Base-by-base conservation (phyloP, 35 echinoderm and acorn worm genomes). In the Ophiothrix spiculata region DNA sequence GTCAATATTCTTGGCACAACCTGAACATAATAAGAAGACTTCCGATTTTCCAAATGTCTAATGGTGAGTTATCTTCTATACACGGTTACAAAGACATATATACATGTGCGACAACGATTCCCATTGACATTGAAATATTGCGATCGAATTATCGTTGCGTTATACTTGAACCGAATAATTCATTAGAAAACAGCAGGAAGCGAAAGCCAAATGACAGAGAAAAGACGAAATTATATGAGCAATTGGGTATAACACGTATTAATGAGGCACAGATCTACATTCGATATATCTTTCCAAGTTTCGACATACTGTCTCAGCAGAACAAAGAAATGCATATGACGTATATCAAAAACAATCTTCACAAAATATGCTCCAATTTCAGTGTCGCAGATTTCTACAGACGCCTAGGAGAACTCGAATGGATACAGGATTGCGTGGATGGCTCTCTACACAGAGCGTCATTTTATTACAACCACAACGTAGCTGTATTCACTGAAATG, bases 1-100 rank as follows among this genome's bases (percentile, higher is more conserved):
- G 13, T 39, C 35, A 64, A 63, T 35, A 39, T 36, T 90, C 88
- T 1, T 69, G 83, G 56, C n/a, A 88, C 36, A 77, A 80, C 56
- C 16, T 38, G 1, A 39, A 78, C 21, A 38, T 74, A 32, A 88
- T 84, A 1, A 84, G 19, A 35, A 84, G 0, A 32, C 54, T 84
- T 32, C 56, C 33, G 1, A 23, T 84, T 33, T 84, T 84, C 56
- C 34, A 42, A 16, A 31, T 36, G 1, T 60, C 21, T 0, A 60
- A 60, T 21, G 81, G n/a, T 2, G 13, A 29, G 0, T 35, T 60
- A 56, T 64, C 56, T 35, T 64, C 14, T 64, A 56, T 84, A 64
- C 33, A 63, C 13, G 21, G 25, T 6, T 33, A 1, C 10, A 12
- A 21, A 23, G 19, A 64, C 33, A 64, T 0, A 1, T 56, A 84